phyloP scores from a whole-genome alignment of 2,888 invertebrate species.

The Andrena flavipes region DNA sequence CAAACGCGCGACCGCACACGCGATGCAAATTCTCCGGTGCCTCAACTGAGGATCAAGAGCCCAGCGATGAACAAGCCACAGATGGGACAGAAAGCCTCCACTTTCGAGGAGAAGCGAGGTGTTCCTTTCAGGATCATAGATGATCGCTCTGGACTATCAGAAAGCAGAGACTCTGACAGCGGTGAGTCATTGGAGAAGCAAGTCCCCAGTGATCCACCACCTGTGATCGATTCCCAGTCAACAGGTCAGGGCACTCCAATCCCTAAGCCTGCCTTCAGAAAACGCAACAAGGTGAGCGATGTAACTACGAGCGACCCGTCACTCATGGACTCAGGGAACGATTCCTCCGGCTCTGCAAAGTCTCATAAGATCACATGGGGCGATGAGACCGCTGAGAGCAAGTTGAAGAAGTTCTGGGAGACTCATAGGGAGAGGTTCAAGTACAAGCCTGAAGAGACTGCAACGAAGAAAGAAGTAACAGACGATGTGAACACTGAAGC shows the following conservation, averaged over 20 bases:
- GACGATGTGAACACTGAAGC: slow-evolving; percentile 15
- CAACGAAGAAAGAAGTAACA: background rate
- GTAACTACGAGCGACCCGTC: background rate
- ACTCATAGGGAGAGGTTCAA: slow-evolving; percentile 19
- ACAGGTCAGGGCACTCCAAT: background rate
- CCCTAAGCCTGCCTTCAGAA: background rate
- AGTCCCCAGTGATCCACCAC: background rate
- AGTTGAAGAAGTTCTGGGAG: slow-evolving; percentile 41
- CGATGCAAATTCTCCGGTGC: background rate
- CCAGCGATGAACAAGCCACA: background rate
- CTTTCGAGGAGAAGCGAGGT: background rate
- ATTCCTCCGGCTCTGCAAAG: background rate
- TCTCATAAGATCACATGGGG: background rate
- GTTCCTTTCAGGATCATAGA: background rate
- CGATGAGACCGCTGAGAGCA: slow-evolving; percentile 25
- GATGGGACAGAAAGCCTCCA: background rate
- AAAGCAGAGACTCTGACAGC: background rate
- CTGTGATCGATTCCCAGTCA: background rate
- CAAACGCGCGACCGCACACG: background rate
- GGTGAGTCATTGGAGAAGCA: background rate
- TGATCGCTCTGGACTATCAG: background rate
- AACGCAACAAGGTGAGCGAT: slow-evolving; percentile 27
- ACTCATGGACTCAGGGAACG: background rate
- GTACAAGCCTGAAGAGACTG: slow-evolving; percentile 6
- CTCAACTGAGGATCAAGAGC: background rate